These are phyloP conservation scores for Lycodopsis pacificus DNA, from an alignment of 2,797 vertebrate species.

Conservation along the genomic window DNA sequence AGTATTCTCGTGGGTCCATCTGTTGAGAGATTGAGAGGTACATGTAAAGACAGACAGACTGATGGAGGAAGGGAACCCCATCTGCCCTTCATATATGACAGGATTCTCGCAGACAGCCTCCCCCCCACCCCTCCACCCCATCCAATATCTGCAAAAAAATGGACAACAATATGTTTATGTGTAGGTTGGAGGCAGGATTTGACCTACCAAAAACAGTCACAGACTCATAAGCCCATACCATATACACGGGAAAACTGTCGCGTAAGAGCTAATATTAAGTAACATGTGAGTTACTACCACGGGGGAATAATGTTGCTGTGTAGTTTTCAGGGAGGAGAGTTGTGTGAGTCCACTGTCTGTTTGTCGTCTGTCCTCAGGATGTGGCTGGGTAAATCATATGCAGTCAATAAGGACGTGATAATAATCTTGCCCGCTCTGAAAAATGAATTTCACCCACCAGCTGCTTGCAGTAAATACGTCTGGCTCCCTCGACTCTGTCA, in stretches of 20 bases:
- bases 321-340: conserved; percentile 17
- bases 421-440: conserved; percentile 39
- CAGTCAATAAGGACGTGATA: conserved; percentile 39
- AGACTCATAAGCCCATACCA: background rate
- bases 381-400: conserved; percentile 52
- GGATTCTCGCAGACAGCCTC: conserved; percentile 24
- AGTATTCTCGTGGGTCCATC: conserved; percentile 79
- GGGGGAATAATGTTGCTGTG: conserved; percentile 22
- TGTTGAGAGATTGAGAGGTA: conserved; percentile 64
- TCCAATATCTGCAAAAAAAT: conserved; percentile 26
- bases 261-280: conserved; percentile 17
- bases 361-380: conserved; percentile 57
- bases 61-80: conserved; percentile 64
- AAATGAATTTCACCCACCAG: conserved; percentile 50
- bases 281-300: conserved; percentile 31
- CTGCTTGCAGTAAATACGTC: conserved; percentile 50
- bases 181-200: background rate
- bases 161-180: conserved; percentile 8
- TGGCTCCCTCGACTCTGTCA: conserved; percentile 12
- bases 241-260: background rate
- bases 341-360: conserved; percentile 33
- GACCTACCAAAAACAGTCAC: background rate
- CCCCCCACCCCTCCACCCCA: background rate
- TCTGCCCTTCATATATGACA: conserved; percentile 67
- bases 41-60: conserved; percentile 43